These are phyloP conservation scores for Troglohyphantes excavatus DNA, from an alignment of 2,888 invertebrate genomes.

Conservation along the genomic window DNA sequence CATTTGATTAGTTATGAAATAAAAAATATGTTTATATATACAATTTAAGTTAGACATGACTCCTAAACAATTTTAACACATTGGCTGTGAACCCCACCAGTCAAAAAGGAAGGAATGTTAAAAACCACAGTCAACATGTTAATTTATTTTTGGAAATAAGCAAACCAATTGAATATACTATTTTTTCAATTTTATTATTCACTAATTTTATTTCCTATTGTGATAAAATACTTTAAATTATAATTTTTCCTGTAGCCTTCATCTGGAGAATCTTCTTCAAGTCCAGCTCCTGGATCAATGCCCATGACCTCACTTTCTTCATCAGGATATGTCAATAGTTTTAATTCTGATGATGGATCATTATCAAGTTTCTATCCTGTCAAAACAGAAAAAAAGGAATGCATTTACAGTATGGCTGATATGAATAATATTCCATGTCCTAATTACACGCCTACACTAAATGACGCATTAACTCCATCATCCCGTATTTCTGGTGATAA, in stretches of 20 bases:
- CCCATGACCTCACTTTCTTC: conserved; percentile 59
- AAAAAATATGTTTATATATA: too few relatives aligned
- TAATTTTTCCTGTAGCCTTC: conserved; percentile 62
- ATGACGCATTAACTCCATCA: conserved; percentile 40
- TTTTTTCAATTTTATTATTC: too few relatives aligned
- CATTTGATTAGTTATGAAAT: too few relatives aligned
- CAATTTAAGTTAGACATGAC: too few relatives aligned
- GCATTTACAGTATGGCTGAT: conserved; percentile 53
- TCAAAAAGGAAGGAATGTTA: too few relatives aligned
- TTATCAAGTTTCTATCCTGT: conserved; percentile 56
- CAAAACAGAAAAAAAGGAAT: conserved; percentile 67
- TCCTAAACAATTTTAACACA: too few relatives aligned
- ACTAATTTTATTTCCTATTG: background rate
- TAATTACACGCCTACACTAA: conserved; percentile 8
- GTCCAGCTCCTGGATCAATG: conserved; percentile 76
- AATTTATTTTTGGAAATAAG: too few relatives aligned
- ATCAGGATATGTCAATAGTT: conserved; percentile 66
- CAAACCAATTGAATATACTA: too few relatives aligned
- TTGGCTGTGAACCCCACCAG: too few relatives aligned
- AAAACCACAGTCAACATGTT: too few relatives aligned
- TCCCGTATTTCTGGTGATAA: conserved; percentile 43
- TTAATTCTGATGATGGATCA: conserved; percentile 71
- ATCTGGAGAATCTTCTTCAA: conserved; percentile 77
- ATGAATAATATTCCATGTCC: conserved; percentile 57
- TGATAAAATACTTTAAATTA: background rate